These are phyloP conservation scores for human DNA, from an alignment of 2,113 vertebrate species.

Conservation along the genomic window GRCh38 chr2:145543501-145544000, in stretches of 20 bases:
- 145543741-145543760: neutral
- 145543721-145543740: neutral
- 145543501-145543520: neutral
- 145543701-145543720: neutral
- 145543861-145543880: neutral
- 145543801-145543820: neutral
- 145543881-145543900: no score
- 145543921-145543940: neutral
- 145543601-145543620: neutral
- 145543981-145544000: neutral
- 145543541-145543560: neutral
- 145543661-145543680: neutral
- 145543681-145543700: neutral
- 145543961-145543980: neutral
- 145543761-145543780: neutral
- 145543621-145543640: neutral
- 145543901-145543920: accelerated
- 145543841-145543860: neutral
- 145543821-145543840: neutral
- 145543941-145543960: neutral
- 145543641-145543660: neutral
- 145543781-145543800: neutral
- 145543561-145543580: neutral
- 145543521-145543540: neutral
- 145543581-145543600: neutral